phyloP scores from a whole-genome alignment of 2,888 invertebrate genomes.

The Athalia rosae region DNA sequence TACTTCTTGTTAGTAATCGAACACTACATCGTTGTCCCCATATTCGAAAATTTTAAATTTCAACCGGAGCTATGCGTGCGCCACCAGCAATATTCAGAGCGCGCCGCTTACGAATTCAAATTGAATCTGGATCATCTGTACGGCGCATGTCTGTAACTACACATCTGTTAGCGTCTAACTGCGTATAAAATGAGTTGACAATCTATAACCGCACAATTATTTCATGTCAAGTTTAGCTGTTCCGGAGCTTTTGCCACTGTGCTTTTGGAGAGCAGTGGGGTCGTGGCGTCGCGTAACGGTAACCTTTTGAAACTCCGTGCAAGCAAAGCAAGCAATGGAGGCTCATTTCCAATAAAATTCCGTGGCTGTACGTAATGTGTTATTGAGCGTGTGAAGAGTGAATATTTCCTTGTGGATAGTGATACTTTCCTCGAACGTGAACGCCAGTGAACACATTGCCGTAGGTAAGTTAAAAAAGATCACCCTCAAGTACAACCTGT shows the following conservation, averaged over 20 bases:
- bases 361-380: slow-evolving; percentile 67
- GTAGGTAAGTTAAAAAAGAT: slow-evolving; percentile 54
- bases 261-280: neutral
- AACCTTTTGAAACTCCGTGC: slow-evolving; percentile 67
- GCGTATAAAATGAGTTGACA: too few species aligned
- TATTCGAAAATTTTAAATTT: too few species aligned
- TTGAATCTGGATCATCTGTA: too few species aligned
- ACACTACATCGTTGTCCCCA: too few species aligned
- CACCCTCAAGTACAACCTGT: neutral
- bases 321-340: slow-evolving; percentile 64
- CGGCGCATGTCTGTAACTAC: too few species aligned
- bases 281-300: slow-evolving; percentile 54
- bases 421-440: slow-evolving; percentile 64
- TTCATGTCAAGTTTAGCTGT: slow-evolving; percentile 23
- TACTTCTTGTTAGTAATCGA: too few species aligned
- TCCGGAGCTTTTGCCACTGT: too few species aligned
- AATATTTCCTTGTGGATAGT: slow-evolving; percentile 65
- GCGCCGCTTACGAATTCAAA: too few species aligned
- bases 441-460: slow-evolving; percentile 61
- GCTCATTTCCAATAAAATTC: slow-evolving; percentile 69
- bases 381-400: slow-evolving; percentile 66
- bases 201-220: too few species aligned
- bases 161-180: too few species aligned
- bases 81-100: too few species aligned
- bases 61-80: too few species aligned